Percentiles rank a stretch among this genome's conserved stretches.
These are phyloP conservation scores for Endotricha flammealis DNA, from an alignment of 2,888 invertebrate species.

Conservation along the genomic window DNA sequence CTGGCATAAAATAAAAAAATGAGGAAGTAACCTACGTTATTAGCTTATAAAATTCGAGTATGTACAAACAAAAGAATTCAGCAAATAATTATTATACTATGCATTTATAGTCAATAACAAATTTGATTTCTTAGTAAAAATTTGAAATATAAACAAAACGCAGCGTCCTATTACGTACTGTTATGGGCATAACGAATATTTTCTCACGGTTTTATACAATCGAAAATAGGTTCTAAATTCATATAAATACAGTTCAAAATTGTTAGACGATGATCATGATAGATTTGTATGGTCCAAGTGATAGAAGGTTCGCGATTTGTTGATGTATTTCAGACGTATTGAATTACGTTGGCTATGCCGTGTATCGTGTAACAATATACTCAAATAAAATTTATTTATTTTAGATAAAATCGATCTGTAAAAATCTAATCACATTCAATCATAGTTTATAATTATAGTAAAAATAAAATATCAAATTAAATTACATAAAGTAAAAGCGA, in stretches of 20 bases:
- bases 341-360: too few species aligned
- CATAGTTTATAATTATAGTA: too few species aligned
- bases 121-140: slow-evolving; percentile 11
- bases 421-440: too few species aligned
- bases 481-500: too few species aligned
- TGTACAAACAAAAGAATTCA: not conserved
- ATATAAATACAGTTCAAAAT: slow-evolving; percentile 9
- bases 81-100: not conserved
- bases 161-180: slow-evolving; percentile 9
- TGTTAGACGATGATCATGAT: slow-evolving; percentile 1
- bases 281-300: not conserved
- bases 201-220: slow-evolving; percentile 14
- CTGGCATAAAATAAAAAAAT: too few species aligned
- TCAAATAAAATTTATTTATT: too few species aligned
- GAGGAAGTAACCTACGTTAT: too few species aligned
- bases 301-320: not conserved
- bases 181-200: slow-evolving; percentile 15
- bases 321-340: too few species aligned
- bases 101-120: not conserved
- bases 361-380: too few species aligned
- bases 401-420: too few species aligned
- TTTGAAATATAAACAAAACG: slow-evolving; percentile 17
- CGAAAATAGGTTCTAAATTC: slow-evolving; percentile 9
- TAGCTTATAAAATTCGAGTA: too few species aligned
- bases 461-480: too few species aligned